Conservation (phyloP, 2,797 vertebrate genomes). For the Serranus cabrilla region DNA sequence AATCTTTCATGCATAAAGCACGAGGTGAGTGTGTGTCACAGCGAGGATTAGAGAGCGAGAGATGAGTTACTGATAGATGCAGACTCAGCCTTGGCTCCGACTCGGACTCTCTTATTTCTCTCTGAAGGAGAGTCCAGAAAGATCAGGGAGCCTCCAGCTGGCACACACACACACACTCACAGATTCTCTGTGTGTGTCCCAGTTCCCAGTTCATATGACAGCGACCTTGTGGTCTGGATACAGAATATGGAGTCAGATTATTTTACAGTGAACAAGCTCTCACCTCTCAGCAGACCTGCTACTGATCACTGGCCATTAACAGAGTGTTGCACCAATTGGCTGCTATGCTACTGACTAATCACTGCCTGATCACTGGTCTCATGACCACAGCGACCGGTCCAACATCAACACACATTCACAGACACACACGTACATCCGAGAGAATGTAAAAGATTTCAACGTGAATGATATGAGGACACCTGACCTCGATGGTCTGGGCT, state of each 20-base stretch:
- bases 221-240: constrained; percentile 55
- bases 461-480: background rate
- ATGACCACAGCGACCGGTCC: constrained; percentile 28
- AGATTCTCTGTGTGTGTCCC: constrained; percentile 30
- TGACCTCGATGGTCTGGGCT: background rate
- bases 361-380: constrained; percentile 39
- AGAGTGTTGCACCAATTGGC: constrained; percentile 39
- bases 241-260: constrained; percentile 64
- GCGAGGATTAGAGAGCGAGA: constrained; percentile 26
- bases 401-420: constrained; percentile 5
- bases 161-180: constrained; percentile 24
- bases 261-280: constrained; percentile 78
- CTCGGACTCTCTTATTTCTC: constrained; percentile 59
- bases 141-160: constrained; percentile 45
- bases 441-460: constrained; percentile 8
- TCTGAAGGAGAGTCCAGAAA: constrained; percentile 43
- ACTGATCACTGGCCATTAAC: constrained; percentile 50
- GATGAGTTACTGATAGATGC: constrained; percentile 56
- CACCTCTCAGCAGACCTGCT: constrained; percentile 66
- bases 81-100: constrained; percentile 55
- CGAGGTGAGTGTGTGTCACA: constrained; percentile 45
- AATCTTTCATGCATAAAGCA: constrained; percentile 34
- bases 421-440: background rate
- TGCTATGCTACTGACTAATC: constrained; percentile 28
- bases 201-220: constrained; percentile 47